A percentile compares a stretch with the other conserved stretches of the same genome.
Conservation (phyloP, 2,797 vertebrate genomes). For the Scarus forsteni region DNA sequence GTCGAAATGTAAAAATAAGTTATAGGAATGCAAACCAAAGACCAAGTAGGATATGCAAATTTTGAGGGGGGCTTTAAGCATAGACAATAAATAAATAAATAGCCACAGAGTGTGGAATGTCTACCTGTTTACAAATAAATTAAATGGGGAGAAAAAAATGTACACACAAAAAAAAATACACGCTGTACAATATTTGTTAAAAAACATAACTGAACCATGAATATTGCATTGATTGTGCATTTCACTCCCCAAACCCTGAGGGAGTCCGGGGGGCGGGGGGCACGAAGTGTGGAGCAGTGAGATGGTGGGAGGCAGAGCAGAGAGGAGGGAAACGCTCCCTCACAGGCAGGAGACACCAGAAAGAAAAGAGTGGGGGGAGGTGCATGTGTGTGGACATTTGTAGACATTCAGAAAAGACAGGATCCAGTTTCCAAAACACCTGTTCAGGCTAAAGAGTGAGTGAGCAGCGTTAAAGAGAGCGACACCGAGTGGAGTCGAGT, state of each 20-base stretch:
- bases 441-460: conserved; percentile 88
- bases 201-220: conserved; percentile 81
- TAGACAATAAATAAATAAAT: conserved; percentile 99
- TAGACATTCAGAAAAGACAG: conserved; percentile 86
- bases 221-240: conserved; percentile 99
- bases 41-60: conserved; percentile 79
- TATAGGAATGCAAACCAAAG: conserved; percentile 89
- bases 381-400: conserved; percentile 75
- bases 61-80: conserved; percentile 80
- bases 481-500: conserved; percentile 81
- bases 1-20: conserved; percentile 82
- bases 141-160: conserved; percentile 75
- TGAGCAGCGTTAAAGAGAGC: conserved; percentile 87
- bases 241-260: conserved; percentile 87
- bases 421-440: conserved; percentile 85
- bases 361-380: conserved; percentile 31
- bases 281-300: conserved; percentile 87
- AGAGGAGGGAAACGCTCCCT: conserved; percentile 51
- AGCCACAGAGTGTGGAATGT: conserved; percentile 92
- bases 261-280: conserved; percentile 79
- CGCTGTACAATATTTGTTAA: conserved; percentile 88
- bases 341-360: conserved; percentile 32
- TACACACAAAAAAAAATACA: conserved; percentile 73
- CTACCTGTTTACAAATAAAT: conserved; percentile 94
- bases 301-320: conserved; percentile 76